A percentile compares a stretch with the other conserved stretches of the same genome.
phyloP scores from a whole-genome alignment of 1,140 invertebrate genomes.

The Himalopsyche phryganea region DNA sequence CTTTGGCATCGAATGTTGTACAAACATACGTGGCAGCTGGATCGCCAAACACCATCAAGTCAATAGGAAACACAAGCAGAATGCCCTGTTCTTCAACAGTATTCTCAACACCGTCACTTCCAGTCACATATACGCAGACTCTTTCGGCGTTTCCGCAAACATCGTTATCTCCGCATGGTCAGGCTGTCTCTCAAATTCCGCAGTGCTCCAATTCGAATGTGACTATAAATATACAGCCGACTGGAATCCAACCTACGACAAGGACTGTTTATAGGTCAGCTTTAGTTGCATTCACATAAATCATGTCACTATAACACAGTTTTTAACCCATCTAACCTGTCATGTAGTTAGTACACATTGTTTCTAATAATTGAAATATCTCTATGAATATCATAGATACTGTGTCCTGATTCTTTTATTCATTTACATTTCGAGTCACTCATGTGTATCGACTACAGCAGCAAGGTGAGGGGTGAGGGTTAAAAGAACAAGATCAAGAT shows the following conservation, averaged over 20 bases:
- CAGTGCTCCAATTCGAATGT: constrained; percentile 7
- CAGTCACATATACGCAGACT: constrained; percentile 22
- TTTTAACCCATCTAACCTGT: too few species aligned
- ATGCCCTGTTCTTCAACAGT: constrained; percentile 13
- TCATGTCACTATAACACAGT: not conserved
- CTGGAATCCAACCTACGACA: constrained; percentile 22
- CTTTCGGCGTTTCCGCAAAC: constrained; percentile 25
- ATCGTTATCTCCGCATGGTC: constrained; percentile 15
- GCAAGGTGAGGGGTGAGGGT: too few species aligned
- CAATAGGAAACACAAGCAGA: constrained; percentile 9
- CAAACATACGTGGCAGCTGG: constrained; percentile 24
- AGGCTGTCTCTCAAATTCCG: constrained; percentile 20
- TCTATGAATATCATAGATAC: too few species aligned
- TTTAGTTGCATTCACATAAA: not conserved
- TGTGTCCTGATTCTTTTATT: too few species aligned
- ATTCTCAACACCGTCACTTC: constrained; percentile 15
- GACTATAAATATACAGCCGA: constrained; percentile 26
- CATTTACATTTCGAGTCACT: too few species aligned
- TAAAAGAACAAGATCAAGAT: too few species aligned
- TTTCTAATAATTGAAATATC: too few species aligned
- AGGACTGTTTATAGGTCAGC: constrained; percentile 30
- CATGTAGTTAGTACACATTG: too few species aligned
- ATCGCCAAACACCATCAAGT: constrained; percentile 14
- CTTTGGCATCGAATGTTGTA: constrained; percentile 21
- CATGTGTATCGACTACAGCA: too few species aligned